Evolutionary conservation across 1,140 invertebrate genomes (phyloP), one percentile per base, ranked within the genome.

Genomic region (Megalonaias nervosa): DNA sequence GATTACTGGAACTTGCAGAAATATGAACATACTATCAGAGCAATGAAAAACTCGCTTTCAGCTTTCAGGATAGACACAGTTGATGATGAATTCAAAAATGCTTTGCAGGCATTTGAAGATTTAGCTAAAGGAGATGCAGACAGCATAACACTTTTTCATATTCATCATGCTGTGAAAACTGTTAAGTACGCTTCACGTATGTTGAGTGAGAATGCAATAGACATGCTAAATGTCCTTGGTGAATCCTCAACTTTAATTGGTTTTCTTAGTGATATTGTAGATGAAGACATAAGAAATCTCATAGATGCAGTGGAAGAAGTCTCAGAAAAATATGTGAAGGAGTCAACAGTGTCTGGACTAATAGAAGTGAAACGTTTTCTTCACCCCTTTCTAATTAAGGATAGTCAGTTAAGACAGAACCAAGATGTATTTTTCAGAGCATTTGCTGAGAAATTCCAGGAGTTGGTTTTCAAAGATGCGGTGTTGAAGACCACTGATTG

Each of bases 401-500:
- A 31, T 31, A 31, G 26, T 31, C 26, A 31, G 26, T 31, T 31
- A 31, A 31, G 26, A 31, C 26, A 31, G 26, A 31, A 31, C 26
- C 26, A 31, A 31, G 26, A 31, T 31, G 26, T 31, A 31, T 31
- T 31, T 31, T 31, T 31, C 4, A 31, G 26, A 4, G 26, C 26
- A 31, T 31, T 31, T 31, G 26, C 26, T 31, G 26, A 31, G 26
- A 31, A 31, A 31, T 31, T 31, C 26, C 26, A 31, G 77, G 1
- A 82, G 26, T 31, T 31, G 26, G 26, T 31, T 31, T 31, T 31
- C 26, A 31, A 31, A 31, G 26, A 82, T 68, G 78, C 81, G 31
- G 81, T 82, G 1, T 62, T 17, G 16, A 82, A 80, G 60, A 71
- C 80, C 17, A 19, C n/a, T 26, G 67, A 71, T 17, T 80, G 78